phyloP scores from a whole-genome alignment of 2,797 vertebrate genomes.

The Pelobates cultripes region DNA sequence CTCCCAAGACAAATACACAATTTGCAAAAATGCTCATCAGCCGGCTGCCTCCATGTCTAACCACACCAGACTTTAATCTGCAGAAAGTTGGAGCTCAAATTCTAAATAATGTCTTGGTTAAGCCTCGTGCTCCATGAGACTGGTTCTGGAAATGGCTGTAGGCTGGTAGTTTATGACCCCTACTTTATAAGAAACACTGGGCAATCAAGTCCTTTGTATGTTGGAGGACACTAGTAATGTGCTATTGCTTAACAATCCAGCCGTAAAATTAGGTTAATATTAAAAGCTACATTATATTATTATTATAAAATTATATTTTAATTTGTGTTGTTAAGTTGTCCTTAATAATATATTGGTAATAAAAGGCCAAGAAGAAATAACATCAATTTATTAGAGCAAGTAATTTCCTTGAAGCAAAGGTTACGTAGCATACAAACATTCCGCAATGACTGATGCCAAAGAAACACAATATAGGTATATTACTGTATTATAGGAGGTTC shows the following conservation, averaged over 20 bases:
- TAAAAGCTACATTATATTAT: not conserved
- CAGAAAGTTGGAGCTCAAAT: too few relatives aligned
- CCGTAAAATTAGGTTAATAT: conserved; percentile 17
- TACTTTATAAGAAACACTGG: not conserved
- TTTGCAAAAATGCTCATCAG: too few relatives aligned
- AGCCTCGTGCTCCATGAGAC: too few relatives aligned
- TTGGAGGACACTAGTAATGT: not conserved
- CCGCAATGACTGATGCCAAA: too few relatives aligned
- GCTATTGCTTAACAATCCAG: conserved; percentile 1
- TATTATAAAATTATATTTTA: conserved; percentile 3
- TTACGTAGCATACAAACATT: not conserved
- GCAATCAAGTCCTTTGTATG: not conserved
- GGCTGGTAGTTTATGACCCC: too few relatives aligned
- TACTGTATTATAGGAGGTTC: too few relatives aligned
- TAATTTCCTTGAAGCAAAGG: conserved; percentile 14
- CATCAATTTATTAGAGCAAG: not conserved
- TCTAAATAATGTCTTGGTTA: too few relatives aligned
- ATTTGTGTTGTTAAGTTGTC: conserved; percentile 22
- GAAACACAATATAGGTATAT: too few relatives aligned
- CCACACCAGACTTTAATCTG: too few relatives aligned
- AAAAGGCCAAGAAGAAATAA: conserved; percentile 8
- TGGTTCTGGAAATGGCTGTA: too few relatives aligned
- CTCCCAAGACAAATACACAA: too few relatives aligned
- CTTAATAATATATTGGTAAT: conserved; percentile 28
- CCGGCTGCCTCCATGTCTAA: too few relatives aligned